phyloP scores from a whole-genome alignment of 64 coral and sea anemone genomes.

The Montipora sp. region DNA sequence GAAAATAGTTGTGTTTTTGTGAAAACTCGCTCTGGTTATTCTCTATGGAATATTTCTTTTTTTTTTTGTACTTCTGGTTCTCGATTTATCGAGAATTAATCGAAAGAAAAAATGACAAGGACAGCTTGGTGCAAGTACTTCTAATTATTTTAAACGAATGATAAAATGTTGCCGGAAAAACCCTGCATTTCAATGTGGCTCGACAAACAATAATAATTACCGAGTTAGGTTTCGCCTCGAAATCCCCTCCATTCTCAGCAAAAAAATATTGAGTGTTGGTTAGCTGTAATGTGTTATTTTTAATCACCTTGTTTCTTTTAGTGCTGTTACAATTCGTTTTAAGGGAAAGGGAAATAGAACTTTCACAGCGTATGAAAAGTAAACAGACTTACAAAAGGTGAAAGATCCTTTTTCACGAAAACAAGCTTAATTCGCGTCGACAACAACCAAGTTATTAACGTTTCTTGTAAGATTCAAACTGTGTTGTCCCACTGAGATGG shows the following conservation, averaged over 20 bases:
- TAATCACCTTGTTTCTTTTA: neutral
- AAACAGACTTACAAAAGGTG: neutral
- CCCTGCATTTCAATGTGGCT: slow-evolving; percentile 24
- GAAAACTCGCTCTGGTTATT: neutral
- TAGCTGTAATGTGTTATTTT: neutral
- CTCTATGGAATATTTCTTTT: neutral
- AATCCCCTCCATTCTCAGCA: neutral
- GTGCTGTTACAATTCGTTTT: neutral
- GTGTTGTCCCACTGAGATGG: slow-evolving; percentile 27
- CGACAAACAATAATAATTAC: slow-evolving; percentile 33
- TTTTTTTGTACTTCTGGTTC: slow-evolving; percentile 24
- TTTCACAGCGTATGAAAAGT: neutral
- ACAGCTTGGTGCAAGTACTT: slow-evolving; percentile 33
- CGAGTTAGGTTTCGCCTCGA: slow-evolving; percentile 59
- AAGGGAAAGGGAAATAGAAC: neutral
- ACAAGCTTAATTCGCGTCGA: slow-evolving; percentile 21
- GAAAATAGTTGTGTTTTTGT: neutral
- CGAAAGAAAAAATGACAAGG: slow-evolving; percentile 38
- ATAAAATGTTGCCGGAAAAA: slow-evolving; percentile 37
- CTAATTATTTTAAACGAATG: slow-evolving; percentile 47
- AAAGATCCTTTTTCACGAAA: neutral
- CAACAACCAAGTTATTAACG: slow-evolving; percentile 27
- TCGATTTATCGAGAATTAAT: slow-evolving; percentile 48
- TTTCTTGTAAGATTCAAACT: slow-evolving; percentile 40
- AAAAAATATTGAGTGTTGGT: neutral